Percentiles rank a stretch among this genome's conserved stretches.
phyloP scores from a whole-genome alignment of 2,888 invertebrate genomes.

The Ditula angustiorana region DNA sequence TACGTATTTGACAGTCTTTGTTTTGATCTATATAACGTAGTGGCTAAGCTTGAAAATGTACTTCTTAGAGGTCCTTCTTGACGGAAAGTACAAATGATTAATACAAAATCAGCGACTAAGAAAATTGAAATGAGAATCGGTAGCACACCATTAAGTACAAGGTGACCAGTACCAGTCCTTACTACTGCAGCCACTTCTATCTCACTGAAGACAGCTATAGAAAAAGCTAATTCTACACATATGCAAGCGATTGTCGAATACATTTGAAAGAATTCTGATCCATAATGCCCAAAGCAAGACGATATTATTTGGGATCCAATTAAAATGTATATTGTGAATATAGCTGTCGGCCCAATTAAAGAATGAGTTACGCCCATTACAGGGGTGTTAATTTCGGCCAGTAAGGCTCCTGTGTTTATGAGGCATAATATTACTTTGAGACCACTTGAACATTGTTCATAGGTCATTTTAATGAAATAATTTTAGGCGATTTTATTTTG shows the following conservation, averaged over 20 bases:
- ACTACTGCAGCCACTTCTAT: constrained; percentile 41
- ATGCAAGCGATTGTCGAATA: constrained; percentile 62
- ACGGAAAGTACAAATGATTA: constrained; percentile 59
- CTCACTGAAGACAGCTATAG: constrained; percentile 58
- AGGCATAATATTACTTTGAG: constrained; percentile 64
- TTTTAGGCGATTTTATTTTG: neutral
- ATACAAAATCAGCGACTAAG: constrained; percentile 59
- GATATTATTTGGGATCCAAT: constrained; percentile 57
- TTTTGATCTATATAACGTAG: neutral
- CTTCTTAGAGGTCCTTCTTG: constrained; percentile 20
- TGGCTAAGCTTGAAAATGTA: neutral
- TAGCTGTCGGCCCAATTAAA: constrained; percentile 61
- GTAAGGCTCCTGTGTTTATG: constrained; percentile 65
- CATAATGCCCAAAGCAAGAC: constrained; percentile 43
- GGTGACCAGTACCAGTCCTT: constrained; percentile 44
- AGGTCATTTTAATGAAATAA: neutral
- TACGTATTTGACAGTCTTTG: neutral
- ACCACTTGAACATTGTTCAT: constrained; percentile 55
- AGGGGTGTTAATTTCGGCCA: constrained; percentile 65
- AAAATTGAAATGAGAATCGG: constrained; percentile 64
- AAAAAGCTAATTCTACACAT: constrained; percentile 54
- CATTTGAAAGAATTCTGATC: constrained; percentile 62
- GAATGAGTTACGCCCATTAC: constrained; percentile 61
- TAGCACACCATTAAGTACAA: constrained; percentile 64
- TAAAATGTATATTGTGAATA: constrained; percentile 64